Base-by-base conservation (phyloP, 2,113 vertebrate genomes). In the Ammodytes dubius region DNA sequence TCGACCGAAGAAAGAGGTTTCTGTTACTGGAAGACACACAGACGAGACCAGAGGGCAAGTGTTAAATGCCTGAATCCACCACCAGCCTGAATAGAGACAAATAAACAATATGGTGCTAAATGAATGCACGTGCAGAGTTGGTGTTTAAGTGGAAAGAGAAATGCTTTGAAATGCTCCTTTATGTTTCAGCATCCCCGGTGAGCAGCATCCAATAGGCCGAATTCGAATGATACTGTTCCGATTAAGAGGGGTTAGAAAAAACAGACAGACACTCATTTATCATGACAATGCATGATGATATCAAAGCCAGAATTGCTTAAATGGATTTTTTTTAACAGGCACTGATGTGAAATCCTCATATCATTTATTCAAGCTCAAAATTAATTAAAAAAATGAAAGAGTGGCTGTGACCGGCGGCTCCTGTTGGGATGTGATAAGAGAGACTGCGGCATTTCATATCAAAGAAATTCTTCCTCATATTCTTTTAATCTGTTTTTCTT, bases 61-160 rank as follows among this genome's bases (percentile, higher is more conserved):
- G 84, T 74, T 83, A 88, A 88, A 91, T 86, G 67, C 79, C 61
- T 68, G 17, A 12, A 42, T 19, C 43, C 14, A 57, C 46, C 46
- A 81, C 7, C 64, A 79, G 67, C 14, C 56, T 19, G 37, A 65
- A 40, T 37, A 72, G 35, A 69, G 14, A 79, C 82, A 92, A 91
- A 91, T 82, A 85, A 89, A 90, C 85, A 88, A 81, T 13, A 12
- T 4, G 27, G 70, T 81, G 88, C 70, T 74, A 90, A 89, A 87
- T 75, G 59, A 64, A n/a, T 46, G 72, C 63, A 2, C 4, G 45
- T 64, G 73, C 50, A 46, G 15, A 49, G 2, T 79, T 56, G 42
- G 68, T 77, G 63, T 27, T 49, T 60, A 37, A 47, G 59, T 37
- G 42, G n/a, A 60, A 46, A 65, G 47, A 63, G 37, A 61, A 27